A percentile compares a stretch with the other conserved stretches of the same genome.
Evolutionary conservation across 2,797 vertebrate species (phyloP).

Genomic region (Pelobates cultripes): DNA sequence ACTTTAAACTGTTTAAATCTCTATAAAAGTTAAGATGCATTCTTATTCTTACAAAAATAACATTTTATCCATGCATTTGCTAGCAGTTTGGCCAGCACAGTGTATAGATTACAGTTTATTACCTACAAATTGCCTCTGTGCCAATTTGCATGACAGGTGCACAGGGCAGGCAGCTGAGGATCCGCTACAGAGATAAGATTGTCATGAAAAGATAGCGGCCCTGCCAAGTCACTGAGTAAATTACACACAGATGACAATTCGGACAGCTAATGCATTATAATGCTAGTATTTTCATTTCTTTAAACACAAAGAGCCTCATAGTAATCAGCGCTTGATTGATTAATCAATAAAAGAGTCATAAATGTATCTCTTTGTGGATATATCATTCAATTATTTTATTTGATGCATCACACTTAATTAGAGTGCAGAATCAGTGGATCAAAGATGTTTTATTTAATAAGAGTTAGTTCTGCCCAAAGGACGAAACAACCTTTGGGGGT

Average conservation of each 20-base stretch:
- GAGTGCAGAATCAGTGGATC: constrained; percentile 23
- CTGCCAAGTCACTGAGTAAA: constrained; percentile 76
- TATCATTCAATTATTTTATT: constrained; percentile 2
- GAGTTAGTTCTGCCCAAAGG: too few relatives aligned
- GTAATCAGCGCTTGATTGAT: constrained; percentile 44
- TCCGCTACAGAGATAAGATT: constrained; percentile 38
- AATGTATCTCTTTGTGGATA: constrained; percentile 44
- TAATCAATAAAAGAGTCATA: constrained; percentile 20
- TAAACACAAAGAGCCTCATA: constrained; percentile 70
- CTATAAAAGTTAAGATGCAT: too few relatives aligned
- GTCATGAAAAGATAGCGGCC: constrained; percentile 64
- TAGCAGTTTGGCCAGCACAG: too few relatives aligned
- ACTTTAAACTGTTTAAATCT: too few relatives aligned
- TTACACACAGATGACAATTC: constrained; percentile 74
- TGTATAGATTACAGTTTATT: too few relatives aligned
- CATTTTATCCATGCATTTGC: too few relatives aligned
- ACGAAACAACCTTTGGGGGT: too few relatives aligned
- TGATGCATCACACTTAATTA: not conserved
- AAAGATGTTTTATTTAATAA: not conserved
- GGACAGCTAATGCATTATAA: constrained; percentile 69
- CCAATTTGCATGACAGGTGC: too few relatives aligned
- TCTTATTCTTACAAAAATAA: too few relatives aligned
- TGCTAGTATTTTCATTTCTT: constrained; percentile 60
- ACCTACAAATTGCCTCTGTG: too few relatives aligned
- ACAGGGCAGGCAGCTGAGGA: constrained; percentile 30